Percentiles rank a stretch among this genome's conserved stretches.
phyloP scores from a whole-genome alignment of 1,140 invertebrate species.

The Macrotrachela quadricornifera region DNA sequence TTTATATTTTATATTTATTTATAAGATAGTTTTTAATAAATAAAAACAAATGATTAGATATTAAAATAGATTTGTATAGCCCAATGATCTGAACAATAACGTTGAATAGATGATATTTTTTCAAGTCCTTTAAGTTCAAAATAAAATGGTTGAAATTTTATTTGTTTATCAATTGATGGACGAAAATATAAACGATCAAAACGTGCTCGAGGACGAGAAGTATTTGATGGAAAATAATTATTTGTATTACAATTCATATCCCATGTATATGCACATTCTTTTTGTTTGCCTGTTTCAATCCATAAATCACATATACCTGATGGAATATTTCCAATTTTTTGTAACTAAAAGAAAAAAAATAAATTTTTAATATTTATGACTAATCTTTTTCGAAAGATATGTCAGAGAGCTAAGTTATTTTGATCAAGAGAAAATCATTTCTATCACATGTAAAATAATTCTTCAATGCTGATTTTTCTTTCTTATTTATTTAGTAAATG shows the following conservation, averaged over 20 bases:
- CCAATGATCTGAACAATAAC: constrained; percentile 43
- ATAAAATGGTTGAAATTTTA: constrained; percentile 21
- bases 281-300: constrained; percentile 34
- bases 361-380: background rate
- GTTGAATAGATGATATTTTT: constrained; percentile 31
- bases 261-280: constrained; percentile 38
- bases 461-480: no score
- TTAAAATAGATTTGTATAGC: constrained; percentile 27
- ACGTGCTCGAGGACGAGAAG: constrained; percentile 27
- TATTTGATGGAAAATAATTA: no score
- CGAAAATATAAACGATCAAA: constrained; percentile 40
- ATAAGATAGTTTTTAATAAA: no score
- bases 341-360: constrained; percentile 20
- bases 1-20: no score
- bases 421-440: no score
- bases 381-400: no score
- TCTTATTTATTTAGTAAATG: no score
- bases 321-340: constrained; percentile 29
- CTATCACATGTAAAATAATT: no score
- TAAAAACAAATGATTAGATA: background rate
- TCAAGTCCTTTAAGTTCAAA: constrained; percentile 40
- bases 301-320: constrained; percentile 34
- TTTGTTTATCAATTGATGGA: constrained; percentile 11
- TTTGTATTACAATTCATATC: constrained; percentile 23
- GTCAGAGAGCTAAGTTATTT: no score